A percentile compares a stretch with the other conserved stretches of the same genome.
Conservation (phyloP, 35 echinoderm and acorn worm species). For the Apostichopus japonicus region DNA sequence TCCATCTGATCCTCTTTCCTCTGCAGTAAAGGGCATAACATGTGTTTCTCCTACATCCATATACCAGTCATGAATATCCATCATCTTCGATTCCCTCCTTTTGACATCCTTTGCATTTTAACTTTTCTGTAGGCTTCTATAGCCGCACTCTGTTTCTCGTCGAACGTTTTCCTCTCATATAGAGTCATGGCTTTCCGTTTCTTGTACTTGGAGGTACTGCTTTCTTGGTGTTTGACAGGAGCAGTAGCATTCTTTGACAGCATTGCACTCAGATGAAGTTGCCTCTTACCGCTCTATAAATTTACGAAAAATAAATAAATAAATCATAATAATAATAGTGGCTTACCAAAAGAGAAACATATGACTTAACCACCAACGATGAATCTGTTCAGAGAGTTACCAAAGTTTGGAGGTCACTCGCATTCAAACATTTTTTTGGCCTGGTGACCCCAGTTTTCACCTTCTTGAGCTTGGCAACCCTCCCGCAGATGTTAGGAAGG, state of each 20-base stretch:
- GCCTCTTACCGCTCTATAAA: neutral
- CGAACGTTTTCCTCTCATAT: constrained; percentile 1
- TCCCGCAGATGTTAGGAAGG: too few species aligned
- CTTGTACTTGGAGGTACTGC: neutral
- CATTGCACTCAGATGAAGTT: neutral
- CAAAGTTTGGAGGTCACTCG: too few species aligned
- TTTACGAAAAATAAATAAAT: neutral
- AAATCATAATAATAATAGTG: too few species aligned
- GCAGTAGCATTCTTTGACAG: neutral
- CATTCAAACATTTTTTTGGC: too few species aligned
- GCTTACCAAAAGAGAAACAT: too few species aligned
- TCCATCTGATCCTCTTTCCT: too few species aligned
- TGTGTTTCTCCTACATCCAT: too few species aligned
- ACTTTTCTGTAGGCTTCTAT: constrained; percentile 31
- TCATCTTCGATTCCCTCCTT: neutral
- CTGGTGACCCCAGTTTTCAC: too few species aligned
- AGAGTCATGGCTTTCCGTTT: constrained; percentile 15
- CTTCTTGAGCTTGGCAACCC: too few species aligned
- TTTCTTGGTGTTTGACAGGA: neutral
- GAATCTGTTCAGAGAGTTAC: too few species aligned
- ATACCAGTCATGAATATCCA: neutral
- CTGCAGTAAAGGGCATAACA: too few species aligned
- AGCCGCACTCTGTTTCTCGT: constrained; percentile 26
- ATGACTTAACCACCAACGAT: too few species aligned
- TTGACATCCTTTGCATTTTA: neutral